Conservation (phyloP, 2,888 invertebrate species). For the Lasioglossum leucozonium region DNA sequence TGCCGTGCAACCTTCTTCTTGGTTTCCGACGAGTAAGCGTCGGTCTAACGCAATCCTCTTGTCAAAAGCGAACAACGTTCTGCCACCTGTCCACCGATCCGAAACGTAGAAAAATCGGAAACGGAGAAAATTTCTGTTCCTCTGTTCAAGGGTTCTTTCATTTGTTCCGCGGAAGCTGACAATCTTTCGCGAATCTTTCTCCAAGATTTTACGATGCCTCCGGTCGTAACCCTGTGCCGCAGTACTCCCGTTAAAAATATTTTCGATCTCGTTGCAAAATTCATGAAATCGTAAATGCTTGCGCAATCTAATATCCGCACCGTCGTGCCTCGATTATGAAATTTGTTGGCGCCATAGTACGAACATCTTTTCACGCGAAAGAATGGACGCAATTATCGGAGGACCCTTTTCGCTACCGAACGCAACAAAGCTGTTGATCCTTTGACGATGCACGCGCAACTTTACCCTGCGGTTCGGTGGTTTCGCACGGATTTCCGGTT, state of each 20-base stretch:
- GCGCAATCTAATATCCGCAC: too few species aligned
- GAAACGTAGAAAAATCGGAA: too few species aligned
- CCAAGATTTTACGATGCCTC: neutral
- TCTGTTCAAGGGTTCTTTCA: neutral
- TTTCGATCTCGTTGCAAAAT: neutral
- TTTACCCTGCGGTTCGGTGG: conserved; percentile 61
- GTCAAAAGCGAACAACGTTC: too few species aligned
- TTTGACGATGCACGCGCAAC: conserved; percentile 39
- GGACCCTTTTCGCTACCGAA: neutral
- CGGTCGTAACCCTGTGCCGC: neutral
- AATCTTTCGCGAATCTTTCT: neutral
- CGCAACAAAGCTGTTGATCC: neutral
- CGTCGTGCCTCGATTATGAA: too few species aligned
- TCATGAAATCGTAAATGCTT: neutral
- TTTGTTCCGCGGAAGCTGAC: neutral
- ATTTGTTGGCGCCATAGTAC: too few species aligned
- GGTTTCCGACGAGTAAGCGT: too few species aligned
- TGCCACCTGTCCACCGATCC: too few species aligned
- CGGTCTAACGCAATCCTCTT: neutral
- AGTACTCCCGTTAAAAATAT: neutral
- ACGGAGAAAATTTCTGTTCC: neutral
- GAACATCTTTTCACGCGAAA: neutral
- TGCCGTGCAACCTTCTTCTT: neutral
- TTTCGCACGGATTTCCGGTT: conserved; percentile 64
- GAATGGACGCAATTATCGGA: neutral